Evolutionary conservation across 1,140 invertebrate species (phyloP).

Genomic region (Drosophila cardini): DNA sequence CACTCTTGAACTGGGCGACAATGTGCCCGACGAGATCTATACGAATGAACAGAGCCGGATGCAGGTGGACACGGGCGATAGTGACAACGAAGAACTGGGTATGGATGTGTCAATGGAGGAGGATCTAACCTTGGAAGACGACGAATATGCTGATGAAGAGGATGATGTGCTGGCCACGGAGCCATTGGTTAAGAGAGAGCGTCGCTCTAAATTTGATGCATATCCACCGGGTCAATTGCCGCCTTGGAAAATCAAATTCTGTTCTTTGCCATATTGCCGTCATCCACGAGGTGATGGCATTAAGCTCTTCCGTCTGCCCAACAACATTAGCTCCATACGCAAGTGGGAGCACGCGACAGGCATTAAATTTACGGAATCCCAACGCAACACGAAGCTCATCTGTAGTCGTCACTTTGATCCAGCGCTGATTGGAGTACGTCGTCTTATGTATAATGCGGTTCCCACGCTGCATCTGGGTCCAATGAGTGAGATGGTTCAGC

Average conservation of each 20-base stretch:
- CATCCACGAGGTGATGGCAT: slow-evolving; percentile 67
- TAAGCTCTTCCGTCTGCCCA: slow-evolving; percentile 68
- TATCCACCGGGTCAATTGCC: slow-evolving; percentile 36
- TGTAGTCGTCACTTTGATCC: slow-evolving; percentile 73
- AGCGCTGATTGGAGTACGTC: slow-evolving; percentile 66
- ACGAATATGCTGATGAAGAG: not conserved
- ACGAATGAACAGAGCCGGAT: slow-evolving; percentile 60
- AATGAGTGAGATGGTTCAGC: not conserved
- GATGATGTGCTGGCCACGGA: not conserved
- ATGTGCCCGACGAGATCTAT: slow-evolving; percentile 57
- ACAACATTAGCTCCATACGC: slow-evolving; percentile 52
- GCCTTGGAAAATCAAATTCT: slow-evolving; percentile 68
- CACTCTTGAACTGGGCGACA: slow-evolving; percentile 64
- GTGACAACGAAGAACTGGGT: slow-evolving; percentile 45
- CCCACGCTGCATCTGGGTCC: slow-evolving; percentile 56
- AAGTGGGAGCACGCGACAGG: slow-evolving; percentile 70
- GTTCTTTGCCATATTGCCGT: slow-evolving; percentile 69
- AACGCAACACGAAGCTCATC: slow-evolving; percentile 71
- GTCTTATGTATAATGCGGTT: slow-evolving; percentile 65
- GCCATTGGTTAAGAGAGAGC: slow-evolving; percentile 31
- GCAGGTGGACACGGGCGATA: slow-evolving; percentile 21
- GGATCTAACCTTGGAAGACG: not conserved
- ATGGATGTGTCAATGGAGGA: slow-evolving; percentile 44
- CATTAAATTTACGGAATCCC: slow-evolving; percentile 65
- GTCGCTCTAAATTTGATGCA: slow-evolving; percentile 39